These are phyloP conservation scores for Pelobates fuscus DNA, from an alignment of 2,113 vertebrate genomes.

Conservation along the genomic window DNA sequence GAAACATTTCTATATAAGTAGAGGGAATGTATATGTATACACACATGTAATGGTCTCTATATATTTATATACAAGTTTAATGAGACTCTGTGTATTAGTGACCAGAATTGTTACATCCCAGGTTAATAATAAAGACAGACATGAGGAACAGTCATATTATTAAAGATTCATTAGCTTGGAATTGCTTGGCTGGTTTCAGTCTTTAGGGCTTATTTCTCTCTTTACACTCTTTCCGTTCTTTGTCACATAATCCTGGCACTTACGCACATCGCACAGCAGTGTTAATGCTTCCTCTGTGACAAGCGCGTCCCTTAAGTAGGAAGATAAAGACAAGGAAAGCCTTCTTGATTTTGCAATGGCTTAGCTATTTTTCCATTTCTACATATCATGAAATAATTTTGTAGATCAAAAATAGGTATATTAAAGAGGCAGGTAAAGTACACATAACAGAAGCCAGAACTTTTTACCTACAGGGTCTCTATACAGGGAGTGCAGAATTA, in stretches of 20 bases:
- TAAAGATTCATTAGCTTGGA: constrained; percentile 4
- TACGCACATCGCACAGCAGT: neutral
- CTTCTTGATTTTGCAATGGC: neutral
- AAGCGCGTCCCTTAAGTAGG: neutral
- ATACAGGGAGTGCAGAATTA: no score
- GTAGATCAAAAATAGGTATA: neutral
- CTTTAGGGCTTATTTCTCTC: neutral
- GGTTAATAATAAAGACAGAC: neutral
- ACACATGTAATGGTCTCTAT: no score
- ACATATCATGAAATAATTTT: neutral
- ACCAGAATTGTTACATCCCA: neutral
- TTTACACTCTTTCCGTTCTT: neutral
- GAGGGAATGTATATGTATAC: no score
- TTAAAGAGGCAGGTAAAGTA: neutral
- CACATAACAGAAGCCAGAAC: no score
- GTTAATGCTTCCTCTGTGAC: neutral
- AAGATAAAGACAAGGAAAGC: neutral
- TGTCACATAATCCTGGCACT: constrained; percentile 9
- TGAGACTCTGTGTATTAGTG: no score
- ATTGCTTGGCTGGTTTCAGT: neutral
- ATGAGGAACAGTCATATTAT: neutral
- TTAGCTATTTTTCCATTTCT: neutral
- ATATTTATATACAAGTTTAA: no score
- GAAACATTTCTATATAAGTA: no score
- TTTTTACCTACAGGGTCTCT: no score